These are phyloP conservation scores for Drosophila mulleri DNA, from an alignment of 2,888 invertebrate genomes.

Conservation along the genomic window DNA sequence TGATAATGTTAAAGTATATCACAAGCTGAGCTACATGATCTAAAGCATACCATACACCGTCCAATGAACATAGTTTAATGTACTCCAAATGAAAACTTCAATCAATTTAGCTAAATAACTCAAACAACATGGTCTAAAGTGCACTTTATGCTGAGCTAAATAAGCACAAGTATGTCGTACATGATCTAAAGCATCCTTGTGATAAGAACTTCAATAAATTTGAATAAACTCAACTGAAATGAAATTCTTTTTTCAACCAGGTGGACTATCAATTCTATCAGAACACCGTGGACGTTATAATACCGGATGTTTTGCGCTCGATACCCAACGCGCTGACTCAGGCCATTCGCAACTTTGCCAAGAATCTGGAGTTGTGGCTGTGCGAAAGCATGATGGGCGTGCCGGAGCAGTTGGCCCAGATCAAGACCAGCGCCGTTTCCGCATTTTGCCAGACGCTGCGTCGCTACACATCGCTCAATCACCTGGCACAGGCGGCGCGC, in stretches of 20 bases:
- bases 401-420: constrained; percentile 91
- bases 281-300: constrained; percentile 96
- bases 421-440: constrained; percentile 93
- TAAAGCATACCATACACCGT: no score
- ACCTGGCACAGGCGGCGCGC: constrained; percentile 94
- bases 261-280: constrained; percentile 98
- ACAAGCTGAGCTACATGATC: no score
- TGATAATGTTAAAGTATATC: no score
- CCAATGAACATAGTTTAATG: no score
- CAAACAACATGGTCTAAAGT: not conserved
- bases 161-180: not conserved
- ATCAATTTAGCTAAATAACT: no score
- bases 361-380: constrained; percentile 95
- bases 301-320: constrained; percentile 97
- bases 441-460: constrained; percentile 97
- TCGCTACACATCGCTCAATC: constrained; percentile 98
- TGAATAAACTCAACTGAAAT: not conserved
- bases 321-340: constrained; percentile 98
- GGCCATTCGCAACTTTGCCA: constrained; percentile 95
- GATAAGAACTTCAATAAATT: not conserved
- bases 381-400: constrained; percentile 94
- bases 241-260: constrained; percentile 44
- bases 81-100: no score
- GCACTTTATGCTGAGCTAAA: not conserved
- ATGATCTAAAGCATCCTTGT: not conserved